Conservation (phyloP, 1,140 invertebrate species). For the Alviniconcha marisindica region DNA sequence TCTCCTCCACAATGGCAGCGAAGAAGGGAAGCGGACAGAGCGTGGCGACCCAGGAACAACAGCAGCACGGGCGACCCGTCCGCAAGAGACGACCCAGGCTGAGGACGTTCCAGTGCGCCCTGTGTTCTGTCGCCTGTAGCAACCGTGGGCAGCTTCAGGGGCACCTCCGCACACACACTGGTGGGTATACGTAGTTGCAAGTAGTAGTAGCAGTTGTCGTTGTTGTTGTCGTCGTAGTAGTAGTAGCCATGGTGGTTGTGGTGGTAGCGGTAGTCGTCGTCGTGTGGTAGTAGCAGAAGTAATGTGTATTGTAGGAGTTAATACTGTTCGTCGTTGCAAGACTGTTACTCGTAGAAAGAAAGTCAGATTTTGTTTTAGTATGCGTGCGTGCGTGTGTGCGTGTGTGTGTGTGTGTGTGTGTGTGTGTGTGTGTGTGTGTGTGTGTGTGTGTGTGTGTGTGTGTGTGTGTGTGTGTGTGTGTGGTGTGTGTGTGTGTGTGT, state of each 20-base stretch:
- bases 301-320: neutral
- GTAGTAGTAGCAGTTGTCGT: too few species aligned
- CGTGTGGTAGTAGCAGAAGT: too few species aligned
- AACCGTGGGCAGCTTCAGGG: slow-evolving; percentile 95
- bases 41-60: neutral
- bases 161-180: slow-evolving; percentile 94
- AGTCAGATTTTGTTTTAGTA: neutral
- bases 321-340: neutral
- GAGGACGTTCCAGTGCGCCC: slow-evolving; percentile 85
- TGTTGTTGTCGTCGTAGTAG: neutral
- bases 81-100: slow-evolving; percentile 63
- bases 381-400: neutral
- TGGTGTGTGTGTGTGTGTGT: slow-evolving; percentile 6
- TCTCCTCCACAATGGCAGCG: neutral
- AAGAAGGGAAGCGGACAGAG: neutral
- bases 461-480: slow-evolving; percentile 20
- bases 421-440: slow-evolving; percentile 27
- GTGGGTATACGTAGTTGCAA: slow-evolving; percentile 73
- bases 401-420: slow-evolving; percentile 18
- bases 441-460: neutral
- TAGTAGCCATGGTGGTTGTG: too few species aligned
- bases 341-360: neutral
- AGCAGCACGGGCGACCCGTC: neutral
- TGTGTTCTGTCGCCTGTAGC: slow-evolving; percentile 92
- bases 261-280: neutral